Evolutionary conservation across 2,797 vertebrate species (phyloP).

Genomic region (Tinamus major): DNA sequence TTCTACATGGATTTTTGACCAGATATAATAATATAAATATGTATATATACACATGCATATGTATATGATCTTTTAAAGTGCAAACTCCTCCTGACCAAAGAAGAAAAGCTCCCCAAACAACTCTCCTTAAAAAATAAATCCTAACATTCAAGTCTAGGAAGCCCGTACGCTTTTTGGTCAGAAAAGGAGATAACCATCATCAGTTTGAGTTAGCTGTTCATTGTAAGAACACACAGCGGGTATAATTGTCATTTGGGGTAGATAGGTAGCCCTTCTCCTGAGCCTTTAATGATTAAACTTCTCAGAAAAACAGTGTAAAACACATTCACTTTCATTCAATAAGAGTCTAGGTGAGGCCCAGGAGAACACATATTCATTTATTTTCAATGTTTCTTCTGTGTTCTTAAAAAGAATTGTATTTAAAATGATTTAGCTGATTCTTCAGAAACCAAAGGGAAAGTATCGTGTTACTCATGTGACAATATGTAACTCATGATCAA

Average conservation of each 20-base stretch:
- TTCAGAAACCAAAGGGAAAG: too few relatives aligned
- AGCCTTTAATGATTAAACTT: neutral
- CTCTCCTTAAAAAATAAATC: too few relatives aligned
- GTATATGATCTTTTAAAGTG: neutral
- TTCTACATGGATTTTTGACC: neutral
- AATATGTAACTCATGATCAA: neutral
- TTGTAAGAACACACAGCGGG: neutral
- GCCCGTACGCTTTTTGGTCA: rapidly evolving
- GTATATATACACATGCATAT: too few relatives aligned
- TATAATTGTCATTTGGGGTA: neutral
- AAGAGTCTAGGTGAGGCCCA: neutral
- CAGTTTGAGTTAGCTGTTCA: neutral
- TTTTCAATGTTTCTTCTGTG: neutral
- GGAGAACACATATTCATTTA: neutral
- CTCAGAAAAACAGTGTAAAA: too few relatives aligned
- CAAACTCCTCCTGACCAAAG: neutral
- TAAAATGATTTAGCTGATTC: too few relatives aligned
- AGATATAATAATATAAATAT: neutral
- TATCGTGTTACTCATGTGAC: too few relatives aligned
- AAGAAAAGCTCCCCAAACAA: neutral
- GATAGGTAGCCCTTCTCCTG: neutral
- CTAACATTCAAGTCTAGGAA: neutral
- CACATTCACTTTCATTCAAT: too few relatives aligned
- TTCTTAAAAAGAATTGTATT: too few relatives aligned
- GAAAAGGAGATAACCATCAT: neutral